Conservation (phyloP, 2,888 invertebrate genomes). For the Thymelicus lineola region DNA sequence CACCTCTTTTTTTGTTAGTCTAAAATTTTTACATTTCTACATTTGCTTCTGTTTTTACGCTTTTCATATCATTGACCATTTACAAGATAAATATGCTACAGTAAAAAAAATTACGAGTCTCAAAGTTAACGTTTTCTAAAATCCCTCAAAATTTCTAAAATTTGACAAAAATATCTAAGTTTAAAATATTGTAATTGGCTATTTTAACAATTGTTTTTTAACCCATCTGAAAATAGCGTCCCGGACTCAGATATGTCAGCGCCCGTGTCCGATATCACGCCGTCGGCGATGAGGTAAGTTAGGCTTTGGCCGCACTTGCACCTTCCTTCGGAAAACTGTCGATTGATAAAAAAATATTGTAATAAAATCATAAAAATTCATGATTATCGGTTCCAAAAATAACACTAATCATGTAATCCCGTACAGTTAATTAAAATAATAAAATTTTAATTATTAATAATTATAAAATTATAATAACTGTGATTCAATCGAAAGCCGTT, state of each 20-base stretch:
- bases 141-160: neutral
- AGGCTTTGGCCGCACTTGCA: conserved; percentile 4
- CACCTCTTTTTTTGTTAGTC: no score
- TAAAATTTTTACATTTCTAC: neutral
- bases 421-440: no score
- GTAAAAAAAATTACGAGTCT: neutral
- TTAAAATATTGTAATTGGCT: neutral
- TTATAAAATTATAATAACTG: no score
- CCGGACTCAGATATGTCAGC: neutral
- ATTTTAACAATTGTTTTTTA: conserved; percentile 3
- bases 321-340: neutral
- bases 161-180: neutral
- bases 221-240: conserved; percentile 1
- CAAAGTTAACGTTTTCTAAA: neutral
- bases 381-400: no score
- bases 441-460: no score
- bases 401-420: no score
- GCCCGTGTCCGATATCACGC: neutral
- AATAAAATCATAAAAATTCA: no score
- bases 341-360: neutral
- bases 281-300: conserved; percentile 22
- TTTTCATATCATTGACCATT: neutral
- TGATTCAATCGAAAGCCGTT: neutral
- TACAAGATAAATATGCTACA: neutral
- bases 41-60: neutral